Conservation (phyloP, 2,797 vertebrate genomes). For the Scarus forsteni region DNA sequence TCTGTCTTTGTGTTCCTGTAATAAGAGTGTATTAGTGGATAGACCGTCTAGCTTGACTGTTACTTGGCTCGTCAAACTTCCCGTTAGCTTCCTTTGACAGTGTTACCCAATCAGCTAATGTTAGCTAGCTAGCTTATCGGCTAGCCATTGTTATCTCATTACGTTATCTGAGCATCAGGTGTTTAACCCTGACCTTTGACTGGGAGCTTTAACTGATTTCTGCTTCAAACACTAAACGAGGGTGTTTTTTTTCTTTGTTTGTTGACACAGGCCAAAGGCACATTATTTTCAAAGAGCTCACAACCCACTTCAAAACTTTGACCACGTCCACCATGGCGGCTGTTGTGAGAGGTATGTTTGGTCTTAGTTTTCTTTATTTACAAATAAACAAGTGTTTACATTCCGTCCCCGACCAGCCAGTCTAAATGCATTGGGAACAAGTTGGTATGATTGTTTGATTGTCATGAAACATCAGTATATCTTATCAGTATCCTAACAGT, state of each 20-base stretch:
- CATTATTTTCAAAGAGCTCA: background rate
- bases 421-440: background rate
- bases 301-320: background rate
- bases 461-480: too few species aligned
- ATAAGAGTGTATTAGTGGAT: too few species aligned
- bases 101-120: background rate
- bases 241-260: background rate
- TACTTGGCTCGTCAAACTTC: background rate
- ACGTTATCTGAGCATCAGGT: constrained; percentile 24
- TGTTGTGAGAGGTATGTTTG: constrained; percentile 72
- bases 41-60: background rate
- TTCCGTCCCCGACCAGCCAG: background rate
- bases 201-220: background rate
- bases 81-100: background rate
- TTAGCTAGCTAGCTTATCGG: constrained; percentile 32
- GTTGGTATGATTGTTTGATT: too few species aligned
- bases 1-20: too few species aligned
- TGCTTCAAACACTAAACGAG: background rate
- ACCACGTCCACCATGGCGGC: constrained; percentile 69
- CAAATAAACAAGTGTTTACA: background rate
- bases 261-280: constrained; percentile 33
- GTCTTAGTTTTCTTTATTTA: background rate
- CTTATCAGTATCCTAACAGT: too few species aligned
- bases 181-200: constrained; percentile 19
- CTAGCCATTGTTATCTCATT: constrained; percentile 9